Percentiles rank a stretch among this genome's conserved stretches.
Conservation (phyloP, 2,797 vertebrate species). For the Rhinatrema bivittatum region DNA sequence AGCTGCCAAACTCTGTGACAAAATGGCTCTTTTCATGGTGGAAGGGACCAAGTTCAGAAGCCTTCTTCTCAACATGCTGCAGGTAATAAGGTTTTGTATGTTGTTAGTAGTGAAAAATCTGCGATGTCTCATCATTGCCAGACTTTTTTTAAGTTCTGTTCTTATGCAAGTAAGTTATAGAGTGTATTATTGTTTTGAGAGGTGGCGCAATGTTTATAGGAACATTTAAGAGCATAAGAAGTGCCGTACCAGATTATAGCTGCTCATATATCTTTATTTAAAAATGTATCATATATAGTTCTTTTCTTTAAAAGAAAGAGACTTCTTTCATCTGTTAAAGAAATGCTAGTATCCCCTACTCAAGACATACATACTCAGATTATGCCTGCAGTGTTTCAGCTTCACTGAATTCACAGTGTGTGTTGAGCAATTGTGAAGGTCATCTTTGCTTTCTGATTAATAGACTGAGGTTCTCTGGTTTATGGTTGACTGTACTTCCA, state of each 20-base stretch:
- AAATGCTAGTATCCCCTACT: not conserved
- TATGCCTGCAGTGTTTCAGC: no score
- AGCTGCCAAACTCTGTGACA: conserved; percentile 88
- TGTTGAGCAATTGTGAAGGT: no score
- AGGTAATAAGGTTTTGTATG: conserved; percentile 59
- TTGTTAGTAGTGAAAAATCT: conserved; percentile 7
- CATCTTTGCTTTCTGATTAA: no score
- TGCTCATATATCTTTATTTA: conserved; percentile 22
- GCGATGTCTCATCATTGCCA: conserved; percentile 3
- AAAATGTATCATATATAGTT: not conserved
- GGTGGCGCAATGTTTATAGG: conserved; percentile 25
- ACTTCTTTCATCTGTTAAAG: not conserved
- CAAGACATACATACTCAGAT: no score
- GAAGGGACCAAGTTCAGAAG: conserved; percentile 96
- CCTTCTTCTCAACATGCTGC: conserved; percentile 90
- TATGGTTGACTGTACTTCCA: no score
- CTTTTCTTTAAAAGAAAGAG: conserved; percentile 26
- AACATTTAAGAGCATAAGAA: conserved; percentile 9
- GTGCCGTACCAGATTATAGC: no score
- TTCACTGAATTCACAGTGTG: no score
- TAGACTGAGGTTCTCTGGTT: no score
- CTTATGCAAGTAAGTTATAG: conserved; percentile 6
- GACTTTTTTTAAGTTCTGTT: conserved; percentile 12
- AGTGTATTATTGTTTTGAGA: no score
- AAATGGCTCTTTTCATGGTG: conserved; percentile 96